These are phyloP conservation scores for Mongoloraphidia duomilia DNA, from an alignment of 2,888 invertebrate genomes.

Conservation along the genomic window DNA sequence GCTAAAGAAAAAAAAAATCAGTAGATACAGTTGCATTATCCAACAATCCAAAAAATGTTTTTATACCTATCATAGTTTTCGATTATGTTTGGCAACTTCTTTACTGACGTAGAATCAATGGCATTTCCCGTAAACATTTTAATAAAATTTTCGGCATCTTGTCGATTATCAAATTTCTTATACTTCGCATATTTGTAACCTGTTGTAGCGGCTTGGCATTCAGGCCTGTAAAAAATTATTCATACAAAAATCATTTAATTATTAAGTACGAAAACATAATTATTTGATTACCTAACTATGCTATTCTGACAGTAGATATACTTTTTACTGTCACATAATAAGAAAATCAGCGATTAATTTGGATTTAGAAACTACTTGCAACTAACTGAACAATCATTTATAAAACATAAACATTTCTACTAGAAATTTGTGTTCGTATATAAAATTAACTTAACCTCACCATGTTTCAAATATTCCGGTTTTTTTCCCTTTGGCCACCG, in stretches of 20 bases:
- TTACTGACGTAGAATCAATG: not conserved
- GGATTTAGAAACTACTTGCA: no score
- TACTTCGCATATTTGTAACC: constrained; percentile 1
- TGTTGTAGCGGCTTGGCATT: not conserved
- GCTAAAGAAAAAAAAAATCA: not conserved
- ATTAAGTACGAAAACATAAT: no score
- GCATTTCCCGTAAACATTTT: constrained; percentile 1
- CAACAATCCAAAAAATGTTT: no score
- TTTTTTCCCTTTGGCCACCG: constrained; percentile 3
- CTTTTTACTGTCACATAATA: no score
- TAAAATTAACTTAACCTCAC: not conserved
- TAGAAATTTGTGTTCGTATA: not conserved
- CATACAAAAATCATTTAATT: not conserved
- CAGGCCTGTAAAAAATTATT: not conserved
- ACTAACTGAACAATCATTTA: not conserved
- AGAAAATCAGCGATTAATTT: no score
- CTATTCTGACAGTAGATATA: no score
- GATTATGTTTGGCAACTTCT: not conserved
- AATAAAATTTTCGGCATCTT: not conserved
- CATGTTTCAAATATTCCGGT: constrained; percentile 4
- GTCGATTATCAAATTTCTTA: constrained; percentile 2
- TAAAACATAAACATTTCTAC: not conserved
- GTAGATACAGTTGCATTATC: not conserved
- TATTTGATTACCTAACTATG: no score
- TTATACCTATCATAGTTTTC: no score